phyloP scores from a whole-genome alignment of 2,888 invertebrate species.

The Tribolium freemani region DNA sequence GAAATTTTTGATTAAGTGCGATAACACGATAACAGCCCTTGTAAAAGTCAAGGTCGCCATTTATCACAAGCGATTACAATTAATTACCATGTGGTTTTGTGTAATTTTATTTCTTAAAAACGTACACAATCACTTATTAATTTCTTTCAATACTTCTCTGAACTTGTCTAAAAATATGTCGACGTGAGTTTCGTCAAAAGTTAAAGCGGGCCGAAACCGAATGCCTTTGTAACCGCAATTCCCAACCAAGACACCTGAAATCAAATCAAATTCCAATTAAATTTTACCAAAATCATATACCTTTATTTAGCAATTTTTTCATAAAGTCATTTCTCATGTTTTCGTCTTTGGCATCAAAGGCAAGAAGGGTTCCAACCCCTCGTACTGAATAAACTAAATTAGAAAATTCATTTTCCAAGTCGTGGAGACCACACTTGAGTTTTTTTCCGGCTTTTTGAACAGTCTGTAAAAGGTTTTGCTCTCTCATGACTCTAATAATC shows the following conservation, averaged over 20 bases:
- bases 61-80: neutral
- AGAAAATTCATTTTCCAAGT: constrained; percentile 80
- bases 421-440: constrained; percentile 74
- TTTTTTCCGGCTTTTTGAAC: constrained; percentile 80
- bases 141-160: constrained; percentile 74
- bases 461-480: constrained; percentile 82
- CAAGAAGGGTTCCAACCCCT: constrained; percentile 90
- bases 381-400: constrained; percentile 82
- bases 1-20: neutral
- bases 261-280: too few species aligned
- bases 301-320: constrained; percentile 77
- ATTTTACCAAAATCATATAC: too few species aligned
- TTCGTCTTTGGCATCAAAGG: constrained; percentile 78
- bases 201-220: constrained; percentile 89
- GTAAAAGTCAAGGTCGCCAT: neutral
- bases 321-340: constrained; percentile 81
- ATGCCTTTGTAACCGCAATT: constrained; percentile 85
- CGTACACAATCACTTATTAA: neutral
- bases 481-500: constrained; percentile 84
- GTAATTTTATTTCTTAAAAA: neutral
- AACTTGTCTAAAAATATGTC: constrained; percentile 89
- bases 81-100: neutral
- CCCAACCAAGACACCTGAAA: constrained; percentile 88
- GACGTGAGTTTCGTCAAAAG: constrained; percentile 88
- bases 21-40: neutral